Conservation (phyloP, 2,888 invertebrate genomes). For the Eupithecia abbreviata region DNA sequence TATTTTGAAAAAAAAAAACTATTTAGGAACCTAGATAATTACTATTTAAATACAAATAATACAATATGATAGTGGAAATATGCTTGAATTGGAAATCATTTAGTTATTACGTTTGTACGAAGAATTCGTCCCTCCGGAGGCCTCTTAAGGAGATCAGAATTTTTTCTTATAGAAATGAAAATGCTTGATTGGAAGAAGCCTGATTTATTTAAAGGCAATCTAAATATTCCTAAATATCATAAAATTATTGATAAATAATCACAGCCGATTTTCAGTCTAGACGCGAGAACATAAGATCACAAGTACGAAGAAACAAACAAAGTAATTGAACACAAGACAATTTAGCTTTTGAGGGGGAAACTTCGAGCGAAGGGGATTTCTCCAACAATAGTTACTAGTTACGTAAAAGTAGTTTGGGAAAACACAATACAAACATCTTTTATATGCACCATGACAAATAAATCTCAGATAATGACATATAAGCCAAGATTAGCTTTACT, state of each 20-base stretch:
- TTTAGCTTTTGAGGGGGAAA: slow-evolving; percentile 30
- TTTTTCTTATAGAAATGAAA: too few species aligned
- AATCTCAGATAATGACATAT: background rate
- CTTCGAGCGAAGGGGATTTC: slow-evolving; percentile 38
- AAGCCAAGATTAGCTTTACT: background rate
- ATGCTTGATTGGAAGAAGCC: too few species aligned
- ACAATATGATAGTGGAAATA: too few species aligned
- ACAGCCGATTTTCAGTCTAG: slow-evolving; percentile 38
- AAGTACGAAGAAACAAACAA: slow-evolving; percentile 26
- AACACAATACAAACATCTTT: slow-evolving; percentile 1
- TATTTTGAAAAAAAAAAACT: too few species aligned
- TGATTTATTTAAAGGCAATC: too few species aligned
- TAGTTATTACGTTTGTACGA: too few species aligned
- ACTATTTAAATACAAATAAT: too few species aligned
- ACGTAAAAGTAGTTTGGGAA: slow-evolving; percentile 34
- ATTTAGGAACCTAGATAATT: too few species aligned
- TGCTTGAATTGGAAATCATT: too few species aligned
- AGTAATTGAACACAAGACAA: slow-evolving; percentile 27
- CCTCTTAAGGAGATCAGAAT: too few species aligned
- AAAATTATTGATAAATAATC: background rate
- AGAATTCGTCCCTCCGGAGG: too few species aligned
- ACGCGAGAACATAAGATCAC: slow-evolving; percentile 28
- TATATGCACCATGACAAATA: background rate
- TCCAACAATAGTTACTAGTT: slow-evolving; percentile 53
- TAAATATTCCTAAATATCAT: too few species aligned